A percentile compares a stretch with the other conserved stretches of the same genome.
These are phyloP conservation scores for Jacana jacana DNA, from an alignment of 2,113 vertebrate genomes.

Conservation along the genomic window DNA sequence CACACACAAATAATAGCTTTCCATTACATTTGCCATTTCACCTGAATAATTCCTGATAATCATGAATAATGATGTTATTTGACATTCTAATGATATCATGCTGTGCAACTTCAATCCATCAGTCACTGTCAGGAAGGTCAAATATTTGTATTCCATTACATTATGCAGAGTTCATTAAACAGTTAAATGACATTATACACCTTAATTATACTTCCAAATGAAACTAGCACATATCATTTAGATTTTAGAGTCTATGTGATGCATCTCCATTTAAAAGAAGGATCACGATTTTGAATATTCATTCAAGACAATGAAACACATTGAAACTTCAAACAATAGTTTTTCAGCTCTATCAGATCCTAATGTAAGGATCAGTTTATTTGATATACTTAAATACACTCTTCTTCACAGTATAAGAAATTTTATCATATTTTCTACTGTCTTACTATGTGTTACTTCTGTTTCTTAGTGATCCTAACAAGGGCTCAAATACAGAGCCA, in stretches of 20 bases:
- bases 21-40: slow-evolving; percentile 79
- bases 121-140: slow-evolving; percentile 82
- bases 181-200: slow-evolving; percentile 75
- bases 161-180: slow-evolving; percentile 77
- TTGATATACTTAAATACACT: neutral
- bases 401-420: neutral
- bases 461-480: neutral
- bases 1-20: slow-evolving; percentile 77
- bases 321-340: neutral
- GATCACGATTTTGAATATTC: slow-evolving; percentile 21
- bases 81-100: slow-evolving; percentile 81
- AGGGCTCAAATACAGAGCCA: neutral
- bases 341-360: neutral
- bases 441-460: neutral
- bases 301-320: neutral
- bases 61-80: slow-evolving; percentile 89
- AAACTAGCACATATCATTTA: slow-evolving; percentile 64
- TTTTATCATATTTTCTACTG: neutral
- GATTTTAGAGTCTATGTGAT: slow-evolving; percentile 39
- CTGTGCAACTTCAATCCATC: slow-evolving; percentile 79
- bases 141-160: slow-evolving; percentile 78
- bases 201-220: slow-evolving; percentile 73
- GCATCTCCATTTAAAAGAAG: slow-evolving; percentile 50
- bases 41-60: slow-evolving; percentile 85
- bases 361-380: neutral